These are phyloP conservation scores for Drosophila ogumai DNA, from an alignment of 1,140 invertebrate species.

Conservation along the genomic window DNA sequence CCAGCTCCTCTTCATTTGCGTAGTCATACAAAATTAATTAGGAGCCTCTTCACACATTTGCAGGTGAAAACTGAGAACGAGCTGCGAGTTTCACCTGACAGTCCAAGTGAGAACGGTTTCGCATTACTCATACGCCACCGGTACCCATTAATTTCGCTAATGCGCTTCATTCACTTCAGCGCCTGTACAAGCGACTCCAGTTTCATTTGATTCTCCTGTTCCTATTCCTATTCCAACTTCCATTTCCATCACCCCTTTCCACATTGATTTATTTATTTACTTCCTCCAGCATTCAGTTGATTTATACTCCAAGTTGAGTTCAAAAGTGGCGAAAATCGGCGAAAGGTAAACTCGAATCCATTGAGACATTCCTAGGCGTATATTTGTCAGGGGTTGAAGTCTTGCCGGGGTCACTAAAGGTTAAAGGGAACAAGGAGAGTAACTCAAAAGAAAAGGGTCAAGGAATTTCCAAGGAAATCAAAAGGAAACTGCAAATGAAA, in stretches of 20 bases:
- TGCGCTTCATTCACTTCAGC: background rate
- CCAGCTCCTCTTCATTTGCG: slow-evolving; percentile 35
- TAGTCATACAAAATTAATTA: slow-evolving; percentile 57
- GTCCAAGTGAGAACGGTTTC: slow-evolving; percentile 1
- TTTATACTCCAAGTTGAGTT: slow-evolving; percentile 20
- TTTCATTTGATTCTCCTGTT: background rate
- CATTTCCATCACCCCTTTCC: background rate
- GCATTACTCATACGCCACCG: slow-evolving; percentile 32
- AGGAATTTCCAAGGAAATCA: background rate
- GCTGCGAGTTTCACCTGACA: slow-evolving; percentile 1
- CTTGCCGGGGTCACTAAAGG: slow-evolving; percentile 2
- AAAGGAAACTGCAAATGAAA: slow-evolving; percentile 12
- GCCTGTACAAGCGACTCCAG: background rate
- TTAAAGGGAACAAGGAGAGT: background rate
- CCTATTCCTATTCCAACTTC: background rate
- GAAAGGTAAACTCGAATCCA: background rate
- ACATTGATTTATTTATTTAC: slow-evolving; percentile 11
- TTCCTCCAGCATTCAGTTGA: slow-evolving; percentile 19
- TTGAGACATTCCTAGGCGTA: slow-evolving; percentile 3
- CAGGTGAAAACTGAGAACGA: slow-evolving; percentile 29
- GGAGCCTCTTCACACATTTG: slow-evolving; percentile 29
- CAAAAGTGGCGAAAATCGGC: slow-evolving; percentile 1
- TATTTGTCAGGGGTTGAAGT: no score
- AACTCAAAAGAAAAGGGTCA: background rate
- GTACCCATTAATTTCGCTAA: slow-evolving; percentile 32